phyloP scores from a whole-genome alignment of 2,113 vertebrate genomes.

The Cacatua alba region DNA sequence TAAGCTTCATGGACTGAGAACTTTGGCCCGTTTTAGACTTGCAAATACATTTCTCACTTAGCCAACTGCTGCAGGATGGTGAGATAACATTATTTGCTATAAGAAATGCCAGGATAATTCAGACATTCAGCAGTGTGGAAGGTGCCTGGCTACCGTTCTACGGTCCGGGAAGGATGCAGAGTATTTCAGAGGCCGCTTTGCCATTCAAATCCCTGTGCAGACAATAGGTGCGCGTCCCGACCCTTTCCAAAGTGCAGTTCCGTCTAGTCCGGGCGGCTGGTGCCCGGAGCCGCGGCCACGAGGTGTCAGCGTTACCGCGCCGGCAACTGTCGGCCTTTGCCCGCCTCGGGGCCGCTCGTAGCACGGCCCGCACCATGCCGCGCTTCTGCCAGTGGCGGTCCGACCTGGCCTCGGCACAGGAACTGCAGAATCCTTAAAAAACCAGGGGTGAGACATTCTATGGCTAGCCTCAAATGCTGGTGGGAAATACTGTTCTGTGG shows the following conservation, averaged over 20 bases:
- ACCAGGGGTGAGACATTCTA: rapidly evolving
- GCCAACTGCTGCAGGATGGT: rapidly evolving
- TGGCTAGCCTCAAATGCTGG: rapidly evolving
- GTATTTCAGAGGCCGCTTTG: rapidly evolving
- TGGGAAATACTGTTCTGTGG: rapidly evolving
- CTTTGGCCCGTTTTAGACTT: not conserved
- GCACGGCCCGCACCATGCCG: not conserved
- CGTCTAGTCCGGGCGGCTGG: rapidly evolving
- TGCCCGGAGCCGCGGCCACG: not conserved
- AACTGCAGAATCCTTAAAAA: rapidly evolving
- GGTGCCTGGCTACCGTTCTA: not conserved
- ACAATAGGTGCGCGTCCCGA: rapidly evolving
- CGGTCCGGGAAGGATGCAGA: rapidly evolving
- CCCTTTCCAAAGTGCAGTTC: rapidly evolving
- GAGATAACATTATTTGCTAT: rapidly evolving
- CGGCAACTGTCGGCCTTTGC: not conserved
- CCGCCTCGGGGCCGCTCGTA: not conserved
- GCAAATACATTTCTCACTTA: not conserved
- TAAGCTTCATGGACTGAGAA: rapidly evolving
- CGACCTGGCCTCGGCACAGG: rapidly evolving
- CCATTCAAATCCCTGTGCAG: not conserved
- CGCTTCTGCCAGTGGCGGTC: rapidly evolving
- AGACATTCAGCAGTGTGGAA: not conserved
- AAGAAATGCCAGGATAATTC: not conserved
- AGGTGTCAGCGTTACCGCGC: constrained; percentile 62